These are phyloP conservation scores for Diarsia rubi DNA, from an alignment of 2,888 invertebrate genomes.

Conservation along the genomic window DNA sequence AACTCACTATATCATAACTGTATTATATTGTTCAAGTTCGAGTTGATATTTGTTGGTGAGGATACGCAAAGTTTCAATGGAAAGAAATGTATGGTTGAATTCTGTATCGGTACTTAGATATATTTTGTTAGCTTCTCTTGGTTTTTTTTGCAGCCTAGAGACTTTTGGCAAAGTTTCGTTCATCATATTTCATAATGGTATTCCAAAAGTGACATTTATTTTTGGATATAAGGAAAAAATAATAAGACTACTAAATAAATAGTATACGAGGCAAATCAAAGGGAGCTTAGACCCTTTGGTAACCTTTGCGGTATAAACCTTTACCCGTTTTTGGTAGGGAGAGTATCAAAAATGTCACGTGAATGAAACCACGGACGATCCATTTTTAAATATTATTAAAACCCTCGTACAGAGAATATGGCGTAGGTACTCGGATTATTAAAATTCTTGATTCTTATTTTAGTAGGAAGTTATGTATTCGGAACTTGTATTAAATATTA, in stretches of 20 bases:
- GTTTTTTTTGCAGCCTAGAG: not conserved
- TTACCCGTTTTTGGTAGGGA: constrained; percentile 51
- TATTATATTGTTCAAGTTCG: constrained; percentile 66
- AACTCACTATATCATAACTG: constrained; percentile 72
- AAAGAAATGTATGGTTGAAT: constrained; percentile 40
- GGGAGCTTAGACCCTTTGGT: constrained; percentile 50
- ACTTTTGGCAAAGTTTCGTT: not conserved
- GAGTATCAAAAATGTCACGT: constrained; percentile 54
- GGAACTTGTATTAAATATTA: not conserved
- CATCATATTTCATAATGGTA: not conserved
- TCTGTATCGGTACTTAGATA: constrained; percentile 6
- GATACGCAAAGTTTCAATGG: constrained; percentile 54
- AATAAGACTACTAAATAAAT: constrained; percentile 34
- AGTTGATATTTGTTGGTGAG: constrained; percentile 59
- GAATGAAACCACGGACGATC: constrained; percentile 46
- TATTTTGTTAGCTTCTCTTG: not conserved
- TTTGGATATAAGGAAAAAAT: constrained; percentile 8
- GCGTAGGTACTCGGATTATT: constrained; percentile 17
- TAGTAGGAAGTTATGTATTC: not conserved
- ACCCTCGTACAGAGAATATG: constrained; percentile 22
- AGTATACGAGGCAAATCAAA: constrained; percentile 46
- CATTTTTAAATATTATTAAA: constrained; percentile 52
- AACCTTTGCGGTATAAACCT: constrained; percentile 58
- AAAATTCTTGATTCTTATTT: constrained; percentile 20
- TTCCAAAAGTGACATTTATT: constrained; percentile 7